Percentiles rank a stretch among this genome's conserved stretches.
Conservation (phyloP, 2,888 invertebrate species). For the Barypeithes pellucidus region DNA sequence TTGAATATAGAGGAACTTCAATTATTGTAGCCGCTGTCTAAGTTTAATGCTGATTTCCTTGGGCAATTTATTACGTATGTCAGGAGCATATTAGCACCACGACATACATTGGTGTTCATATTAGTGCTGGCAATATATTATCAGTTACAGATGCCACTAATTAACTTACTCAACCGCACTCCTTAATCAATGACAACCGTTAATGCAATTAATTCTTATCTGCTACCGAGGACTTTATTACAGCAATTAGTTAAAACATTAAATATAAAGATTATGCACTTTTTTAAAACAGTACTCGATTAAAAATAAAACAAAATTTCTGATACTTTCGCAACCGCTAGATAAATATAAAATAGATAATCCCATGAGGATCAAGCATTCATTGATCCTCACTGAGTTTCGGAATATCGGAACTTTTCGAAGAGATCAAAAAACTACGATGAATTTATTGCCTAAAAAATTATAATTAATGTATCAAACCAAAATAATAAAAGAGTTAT, state of each 20-base stretch:
- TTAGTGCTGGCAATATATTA: constrained; percentile 24
- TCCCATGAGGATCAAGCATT: no score
- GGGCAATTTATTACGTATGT: constrained; percentile 10
- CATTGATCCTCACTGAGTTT: no score
- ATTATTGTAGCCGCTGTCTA: neutral
- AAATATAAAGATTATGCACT: neutral
- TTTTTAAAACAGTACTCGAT: neutral
- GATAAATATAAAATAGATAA: neutral
- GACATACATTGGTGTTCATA: constrained; percentile 3
- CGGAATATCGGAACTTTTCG: no score
- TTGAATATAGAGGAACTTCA: neutral
- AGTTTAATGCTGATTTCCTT: constrained; percentile 1
- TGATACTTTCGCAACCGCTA: neutral
- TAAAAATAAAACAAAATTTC: neutral
- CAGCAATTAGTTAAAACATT: neutral
- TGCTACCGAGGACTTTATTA: neutral
- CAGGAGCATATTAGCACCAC: constrained; percentile 1
- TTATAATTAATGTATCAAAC: no score
- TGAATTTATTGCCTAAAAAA: no score
- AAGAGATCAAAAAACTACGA: no score
- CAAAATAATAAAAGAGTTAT: no score
- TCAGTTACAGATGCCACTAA: constrained; percentile 19
- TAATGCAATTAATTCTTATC: constrained; percentile 2
- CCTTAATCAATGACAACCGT: neutral
- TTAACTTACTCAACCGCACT: constrained; percentile 9